phyloP scores from a whole-genome alignment of 2,113 vertebrate species.

The Pampusana beccarii region DNA sequence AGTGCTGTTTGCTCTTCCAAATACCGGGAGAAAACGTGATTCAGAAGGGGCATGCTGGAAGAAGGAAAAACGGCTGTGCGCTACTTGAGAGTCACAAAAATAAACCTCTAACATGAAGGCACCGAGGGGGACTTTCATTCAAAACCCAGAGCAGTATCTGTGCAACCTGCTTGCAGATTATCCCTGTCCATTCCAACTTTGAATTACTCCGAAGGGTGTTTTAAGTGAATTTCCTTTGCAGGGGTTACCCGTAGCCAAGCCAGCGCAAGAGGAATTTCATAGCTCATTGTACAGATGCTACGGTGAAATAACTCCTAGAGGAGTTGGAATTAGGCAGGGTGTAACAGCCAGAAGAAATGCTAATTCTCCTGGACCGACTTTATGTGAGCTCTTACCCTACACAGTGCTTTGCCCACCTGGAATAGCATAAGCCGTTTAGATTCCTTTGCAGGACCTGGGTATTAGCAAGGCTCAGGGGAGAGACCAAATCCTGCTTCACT shows the following conservation, averaged over 20 bases:
- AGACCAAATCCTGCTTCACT: background rate
- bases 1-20: background rate
- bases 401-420: constrained; percentile 35
- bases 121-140: background rate
- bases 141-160: background rate
- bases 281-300: background rate
- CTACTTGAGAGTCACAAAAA: background rate
- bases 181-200: background rate
- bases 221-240: background rate
- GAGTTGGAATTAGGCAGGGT: constrained; percentile 27
- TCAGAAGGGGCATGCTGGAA: background rate
- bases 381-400: constrained; percentile 22
- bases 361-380: background rate
- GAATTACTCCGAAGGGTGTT: background rate
- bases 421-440: constrained; percentile 9
- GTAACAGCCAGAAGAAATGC: background rate
- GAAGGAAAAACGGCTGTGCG: background rate
- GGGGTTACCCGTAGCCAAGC: background rate
- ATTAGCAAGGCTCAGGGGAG: constrained; percentile 29
- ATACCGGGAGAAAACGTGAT: constrained; percentile 8
- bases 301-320: background rate
- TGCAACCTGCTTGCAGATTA: background rate
- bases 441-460: background rate
- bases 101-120: background rate
- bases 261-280: background rate